Base-by-base conservation (phyloP, 2,888 invertebrate genomes). In the Lissonota sp. region DNA sequence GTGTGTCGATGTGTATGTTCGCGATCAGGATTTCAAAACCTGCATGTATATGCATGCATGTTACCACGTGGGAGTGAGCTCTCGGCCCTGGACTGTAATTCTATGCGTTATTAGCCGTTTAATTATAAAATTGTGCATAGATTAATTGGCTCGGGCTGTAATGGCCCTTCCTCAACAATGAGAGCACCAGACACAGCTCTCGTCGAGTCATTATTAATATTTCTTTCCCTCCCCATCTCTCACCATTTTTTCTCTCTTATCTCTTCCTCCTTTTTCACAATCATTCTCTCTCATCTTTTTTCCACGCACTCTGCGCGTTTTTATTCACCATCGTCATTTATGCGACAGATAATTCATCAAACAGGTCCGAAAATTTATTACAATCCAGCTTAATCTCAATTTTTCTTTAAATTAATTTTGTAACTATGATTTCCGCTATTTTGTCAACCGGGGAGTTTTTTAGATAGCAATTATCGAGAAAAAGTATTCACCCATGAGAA, bases 91-190 rank as follows among this genome's bases (percentile, higher is more conserved):
- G 88, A 87, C 87, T 88, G 88, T 89, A 90, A 91, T 91, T 92
- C 91, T 89, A 92, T 91, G 90, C 90, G 88, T 89, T 90, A 92
- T 92, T 92, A 92, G 91, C 88, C 90, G 86, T 92, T 92, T 92
- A 92, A 92, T 92, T 92, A 92, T 90, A 89, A 92, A 92, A 91
- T 91, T 91, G 91, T 90, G 91, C 91, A 90, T 91, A 90, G 90
- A 92, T 92, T 92, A 92, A 92, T 92, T 92, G 92, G 90, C 90
- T 90, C 71, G 76, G 71, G 88, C 89, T 86, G 90, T 91, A 90
- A 91, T 90, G 88, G 90, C 87, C 85, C 87, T 83, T 66, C 74
- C 64, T 53, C 86, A 88, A 90, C 90, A 89, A 89, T 88, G 88
- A 87, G 84, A 85, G 84, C 87, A 80, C 80, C 80, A 83, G 81